Percentiles rank a stretch among this genome's conserved stretches.
These are phyloP conservation scores for Rhopilema esculentum DNA, from an alignment of 30 jellyfish, hydroid and myxozoan species.

Conservation along the genomic window DNA sequence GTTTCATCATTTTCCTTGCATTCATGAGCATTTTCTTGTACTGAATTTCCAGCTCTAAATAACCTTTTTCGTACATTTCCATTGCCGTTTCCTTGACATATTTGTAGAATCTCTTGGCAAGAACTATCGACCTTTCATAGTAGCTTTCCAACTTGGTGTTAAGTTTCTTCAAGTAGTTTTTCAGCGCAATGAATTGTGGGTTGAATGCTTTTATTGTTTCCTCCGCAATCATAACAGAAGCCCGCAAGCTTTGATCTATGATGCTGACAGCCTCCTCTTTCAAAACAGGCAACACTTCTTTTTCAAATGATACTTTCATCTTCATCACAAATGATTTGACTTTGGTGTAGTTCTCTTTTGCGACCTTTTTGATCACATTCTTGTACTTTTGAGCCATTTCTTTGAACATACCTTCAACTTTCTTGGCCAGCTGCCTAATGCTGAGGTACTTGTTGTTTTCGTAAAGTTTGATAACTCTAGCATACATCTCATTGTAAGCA, in stretches of 20 bases:
- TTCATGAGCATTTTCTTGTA: slow-evolving; percentile 8
- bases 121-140: slow-evolving; percentile 23
- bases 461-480: slow-evolving; percentile 60
- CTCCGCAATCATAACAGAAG: slow-evolving; percentile 80
- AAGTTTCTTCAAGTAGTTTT: slow-evolving; percentile 17
- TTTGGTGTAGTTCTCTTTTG: slow-evolving; percentile 62
- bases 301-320: slow-evolving; percentile 14
- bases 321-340: slow-evolving; percentile 44
- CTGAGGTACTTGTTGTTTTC: slow-evolving; percentile 77
- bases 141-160: neutral
- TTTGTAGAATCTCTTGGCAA: slow-evolving; percentile 5
- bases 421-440: slow-evolving; percentile 55
- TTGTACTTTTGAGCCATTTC: slow-evolving; percentile 18
- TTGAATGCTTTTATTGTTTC: slow-evolving; percentile 79
- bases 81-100: slow-evolving; percentile 39
- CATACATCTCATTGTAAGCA: slow-evolving; percentile 41
- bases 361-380: slow-evolving; percentile 9
- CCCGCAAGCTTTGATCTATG: slow-evolving; percentile 86
- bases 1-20: slow-evolving; percentile 25
- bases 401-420: slow-evolving; percentile 15
- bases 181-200: slow-evolving; percentile 83
- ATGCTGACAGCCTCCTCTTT: slow-evolving; percentile 84
- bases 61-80: slow-evolving; percentile 47
- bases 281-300: slow-evolving; percentile 82
- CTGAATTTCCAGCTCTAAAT: neutral